phyloP scores from a whole-genome alignment of 1,140 invertebrate species.

The Macrostomum lignano region DNA sequence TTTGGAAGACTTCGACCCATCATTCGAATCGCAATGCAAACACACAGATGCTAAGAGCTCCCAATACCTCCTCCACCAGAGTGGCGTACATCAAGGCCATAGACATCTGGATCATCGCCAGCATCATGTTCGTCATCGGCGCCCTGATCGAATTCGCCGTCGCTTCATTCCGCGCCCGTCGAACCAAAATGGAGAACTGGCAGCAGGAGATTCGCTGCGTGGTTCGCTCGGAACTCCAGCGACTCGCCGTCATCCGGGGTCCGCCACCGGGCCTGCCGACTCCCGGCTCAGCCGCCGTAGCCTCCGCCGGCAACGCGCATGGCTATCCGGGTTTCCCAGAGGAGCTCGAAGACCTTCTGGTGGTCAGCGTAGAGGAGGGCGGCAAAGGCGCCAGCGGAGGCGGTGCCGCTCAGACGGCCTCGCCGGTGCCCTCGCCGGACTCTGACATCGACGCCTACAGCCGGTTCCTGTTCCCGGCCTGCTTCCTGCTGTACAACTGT shows the following conservation, averaged over 20 bases:
- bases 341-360: conserved; percentile 1
- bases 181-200: conserved; percentile 2
- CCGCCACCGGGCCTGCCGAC: no score
- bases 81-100: conserved; percentile 22
- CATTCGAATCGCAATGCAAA: no score
- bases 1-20: no score
- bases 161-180: conserved; percentile 9
- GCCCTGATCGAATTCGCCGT: conserved; percentile 20
- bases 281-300: no score
- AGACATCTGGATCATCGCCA: conserved; percentile 21
- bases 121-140: conserved; percentile 19
- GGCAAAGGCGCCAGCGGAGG: not conserved
- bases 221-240: conserved; percentile 1
- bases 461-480: conserved; percentile 5
- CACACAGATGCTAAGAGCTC: no score
- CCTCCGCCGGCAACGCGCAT: not conserved
- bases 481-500: conserved; percentile 3
- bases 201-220: conserved; percentile 3
- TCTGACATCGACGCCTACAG: conserved; percentile 4
- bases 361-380: conserved; percentile 1
- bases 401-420: not conserved
- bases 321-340: not conserved
- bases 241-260: no score
- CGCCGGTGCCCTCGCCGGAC: not conserved
- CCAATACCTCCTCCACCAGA: no score